Percentiles rank a stretch among this genome's conserved stretches.
Conservation (phyloP, 2,797 vertebrate species). For the Semaprochilodus insignis region DNA sequence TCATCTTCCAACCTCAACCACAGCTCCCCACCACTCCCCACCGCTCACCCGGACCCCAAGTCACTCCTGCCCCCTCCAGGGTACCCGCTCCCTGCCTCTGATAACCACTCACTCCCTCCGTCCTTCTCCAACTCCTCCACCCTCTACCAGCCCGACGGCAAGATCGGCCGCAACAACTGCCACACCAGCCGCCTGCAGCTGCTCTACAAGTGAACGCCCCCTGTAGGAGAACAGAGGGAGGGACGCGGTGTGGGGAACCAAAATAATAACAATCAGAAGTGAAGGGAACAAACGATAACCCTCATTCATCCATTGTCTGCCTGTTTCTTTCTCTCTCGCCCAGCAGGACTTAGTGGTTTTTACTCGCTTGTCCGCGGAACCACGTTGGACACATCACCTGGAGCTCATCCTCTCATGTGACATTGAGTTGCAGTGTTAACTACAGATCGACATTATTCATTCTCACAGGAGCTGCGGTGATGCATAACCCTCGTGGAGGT, state of each 20-base stretch:
- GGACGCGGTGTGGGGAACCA: background rate
- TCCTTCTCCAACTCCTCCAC: slow-evolving; percentile 84
- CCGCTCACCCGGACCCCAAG: slow-evolving; percentile 79
- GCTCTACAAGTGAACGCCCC: slow-evolving; percentile 86
- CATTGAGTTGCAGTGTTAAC: slow-evolving; percentile 18
- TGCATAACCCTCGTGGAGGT: slow-evolving; percentile 32
- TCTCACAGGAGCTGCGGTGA: background rate
- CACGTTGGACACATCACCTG: slow-evolving; percentile 12
- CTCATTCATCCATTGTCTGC: slow-evolving; percentile 1
- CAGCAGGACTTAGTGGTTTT: slow-evolving; percentile 5
- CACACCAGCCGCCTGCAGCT: slow-evolving; percentile 92
- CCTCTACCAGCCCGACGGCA: slow-evolving; percentile 85
- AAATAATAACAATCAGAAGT: background rate
- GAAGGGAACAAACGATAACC: slow-evolving; percentile 9
- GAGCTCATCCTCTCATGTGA: slow-evolving; percentile 28
- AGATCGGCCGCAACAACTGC: slow-evolving; percentile 91
- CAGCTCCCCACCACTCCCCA: slow-evolving; percentile 71
- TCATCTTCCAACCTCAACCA: slow-evolving; percentile 83
- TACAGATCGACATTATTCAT: background rate
- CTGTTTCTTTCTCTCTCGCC: slow-evolving; percentile 15
- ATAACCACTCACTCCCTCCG: slow-evolving; percentile 81
- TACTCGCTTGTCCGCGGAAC: slow-evolving; percentile 16
- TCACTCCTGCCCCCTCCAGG: slow-evolving; percentile 80
- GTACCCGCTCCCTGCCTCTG: slow-evolving; percentile 74
- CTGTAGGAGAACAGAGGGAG: background rate